phyloP scores from a whole-genome alignment of 2,888 invertebrate species.

The Cyclophora punctaria region DNA sequence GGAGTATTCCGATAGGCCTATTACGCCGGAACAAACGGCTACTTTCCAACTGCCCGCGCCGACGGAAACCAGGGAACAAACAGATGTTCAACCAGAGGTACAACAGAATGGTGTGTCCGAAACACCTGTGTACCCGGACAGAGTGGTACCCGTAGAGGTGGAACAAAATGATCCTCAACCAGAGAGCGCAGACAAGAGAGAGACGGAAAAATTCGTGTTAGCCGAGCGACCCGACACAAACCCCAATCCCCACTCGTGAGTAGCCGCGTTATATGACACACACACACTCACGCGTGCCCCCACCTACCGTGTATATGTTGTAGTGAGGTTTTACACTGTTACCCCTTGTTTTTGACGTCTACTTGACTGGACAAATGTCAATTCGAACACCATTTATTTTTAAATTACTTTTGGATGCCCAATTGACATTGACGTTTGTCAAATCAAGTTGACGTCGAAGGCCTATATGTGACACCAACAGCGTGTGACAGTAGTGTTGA shows the following conservation, averaged over 20 bases:
- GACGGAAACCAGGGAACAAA: too few species aligned
- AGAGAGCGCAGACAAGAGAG: slow-evolving; percentile 15
- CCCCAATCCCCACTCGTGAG: slow-evolving; percentile 72
- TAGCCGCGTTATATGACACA: slow-evolving; percentile 40
- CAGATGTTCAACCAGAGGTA: too few species aligned
- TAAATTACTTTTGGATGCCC: not conserved
- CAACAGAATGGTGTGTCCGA: slow-evolving; percentile 6
- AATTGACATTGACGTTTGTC: slow-evolving; percentile 7
- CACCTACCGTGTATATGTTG: slow-evolving; percentile 14
- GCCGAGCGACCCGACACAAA: slow-evolving; percentile 56
- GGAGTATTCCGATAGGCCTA: slow-evolving; percentile 1
- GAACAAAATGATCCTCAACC: slow-evolving; percentile 10
- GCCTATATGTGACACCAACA: slow-evolving; percentile 23
- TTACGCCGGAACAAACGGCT: too few species aligned
- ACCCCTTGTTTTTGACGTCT: not conserved
- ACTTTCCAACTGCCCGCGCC: too few species aligned
- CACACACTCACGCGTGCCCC: slow-evolving; percentile 46
- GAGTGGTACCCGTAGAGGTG: slow-evolving; percentile 22
- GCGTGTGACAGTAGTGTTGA: slow-evolving; percentile 40
- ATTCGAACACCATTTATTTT: not conserved
- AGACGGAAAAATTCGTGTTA: slow-evolving; percentile 36
- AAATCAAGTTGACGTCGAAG: slow-evolving; percentile 21
- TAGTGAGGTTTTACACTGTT: slow-evolving; percentile 29
- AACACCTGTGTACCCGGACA: slow-evolving; percentile 18
- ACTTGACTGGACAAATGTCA: not conserved